These are phyloP conservation scores for Galago senegalensis DNA, from an alignment of 2,797 vertebrate species.

Conservation along the genomic window DNA sequence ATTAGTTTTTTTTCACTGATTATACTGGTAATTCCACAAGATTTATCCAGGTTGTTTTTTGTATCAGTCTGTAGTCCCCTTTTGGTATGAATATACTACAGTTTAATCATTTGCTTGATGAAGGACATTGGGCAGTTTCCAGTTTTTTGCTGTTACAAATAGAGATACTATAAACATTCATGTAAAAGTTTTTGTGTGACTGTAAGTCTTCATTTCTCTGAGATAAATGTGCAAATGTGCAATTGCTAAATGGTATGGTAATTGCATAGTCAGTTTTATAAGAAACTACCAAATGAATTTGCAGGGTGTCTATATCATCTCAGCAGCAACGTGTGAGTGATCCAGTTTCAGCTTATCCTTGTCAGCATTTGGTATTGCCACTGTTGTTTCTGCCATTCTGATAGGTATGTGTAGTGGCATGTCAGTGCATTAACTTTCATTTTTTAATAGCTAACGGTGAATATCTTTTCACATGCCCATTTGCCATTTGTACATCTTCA, in stretches of 20 bases:
- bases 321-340: neutral
- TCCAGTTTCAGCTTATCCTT: neutral
- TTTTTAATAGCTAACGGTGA: neutral
- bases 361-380: neutral
- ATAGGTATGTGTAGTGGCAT: neutral
- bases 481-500: neutral
- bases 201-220: conserved; percentile 20
- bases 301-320: neutral
- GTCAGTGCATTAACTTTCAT: conserved; percentile 12
- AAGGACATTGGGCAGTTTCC: neutral
- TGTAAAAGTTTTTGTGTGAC: neutral
- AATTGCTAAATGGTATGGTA: neutral
- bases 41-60: neutral
- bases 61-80: neutral
- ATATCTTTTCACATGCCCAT: neutral
- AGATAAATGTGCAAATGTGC: neutral
- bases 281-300: conserved; percentile 8
- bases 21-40: neutral
- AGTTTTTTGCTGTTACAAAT: neutral
- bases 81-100: neutral
- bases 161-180: neutral
- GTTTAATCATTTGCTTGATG: neutral
- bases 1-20: neutral
- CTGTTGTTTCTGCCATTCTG: conserved; percentile 1
- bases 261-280: neutral